Evolutionary conservation across 2,797 vertebrate genomes (phyloP).

Genomic region (Bothrops alternatus): DNA sequence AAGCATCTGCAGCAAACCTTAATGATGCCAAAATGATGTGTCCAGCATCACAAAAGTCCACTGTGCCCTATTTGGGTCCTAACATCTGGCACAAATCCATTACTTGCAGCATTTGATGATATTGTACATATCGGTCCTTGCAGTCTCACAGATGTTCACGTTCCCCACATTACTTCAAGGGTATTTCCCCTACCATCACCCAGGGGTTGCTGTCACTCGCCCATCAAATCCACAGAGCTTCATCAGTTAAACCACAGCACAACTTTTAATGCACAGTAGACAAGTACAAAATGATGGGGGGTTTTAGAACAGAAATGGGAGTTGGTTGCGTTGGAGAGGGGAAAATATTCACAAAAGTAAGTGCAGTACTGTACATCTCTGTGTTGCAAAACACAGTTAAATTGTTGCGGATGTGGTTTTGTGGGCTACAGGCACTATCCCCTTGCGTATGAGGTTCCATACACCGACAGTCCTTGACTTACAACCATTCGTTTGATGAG

Average conservation of each 20-base stretch:
- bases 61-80: not conserved
- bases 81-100: not conserved
- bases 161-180: not conserved
- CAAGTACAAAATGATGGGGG: not conserved
- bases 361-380: not conserved
- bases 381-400: not conserved
- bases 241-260: not conserved
- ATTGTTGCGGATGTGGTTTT: not conserved
- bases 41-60: not conserved
- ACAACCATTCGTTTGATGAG: not conserved
- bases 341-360: not conserved
- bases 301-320: not conserved
- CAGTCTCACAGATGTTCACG: not conserved
- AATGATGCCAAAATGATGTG: not conserved
- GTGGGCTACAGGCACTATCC: not conserved
- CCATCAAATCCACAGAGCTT: not conserved
- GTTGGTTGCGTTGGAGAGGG: not conserved
- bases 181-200: not conserved
- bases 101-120: not conserved
- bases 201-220: too few relatives aligned
- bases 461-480: not conserved
- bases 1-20: not conserved
- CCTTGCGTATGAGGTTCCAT: not conserved
- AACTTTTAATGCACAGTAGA: conserved; percentile 4
- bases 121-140: not conserved